Base-by-base conservation (phyloP, 2,797 vertebrate species). In the Acridotheres tristis region DNA sequence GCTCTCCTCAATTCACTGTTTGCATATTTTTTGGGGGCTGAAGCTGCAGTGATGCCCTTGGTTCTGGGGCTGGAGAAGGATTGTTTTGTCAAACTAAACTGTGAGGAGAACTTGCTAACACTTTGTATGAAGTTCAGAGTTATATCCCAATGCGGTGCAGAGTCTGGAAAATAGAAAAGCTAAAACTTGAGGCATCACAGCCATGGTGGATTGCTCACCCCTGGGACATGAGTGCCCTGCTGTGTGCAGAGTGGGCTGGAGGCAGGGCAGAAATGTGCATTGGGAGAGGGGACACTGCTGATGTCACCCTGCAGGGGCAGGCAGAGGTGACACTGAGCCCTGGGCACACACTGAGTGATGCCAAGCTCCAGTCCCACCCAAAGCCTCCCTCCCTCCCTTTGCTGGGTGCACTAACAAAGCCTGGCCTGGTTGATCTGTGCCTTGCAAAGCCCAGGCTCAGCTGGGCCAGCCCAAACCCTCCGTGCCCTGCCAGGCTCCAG, bases 401-500 rank as follows among this genome's bases (percentile, higher is more conserved):
- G 21, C 45, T 53, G 21, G 3, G 1, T 17, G 45, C 67, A 20
- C 1, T 6, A 12, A 5, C 4, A 16, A 43, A 65, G 29, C 57
- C 72, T 19, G 27, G 43, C 23, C 61, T 50, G 25, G 29, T 4
- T 29, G 47, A 45, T 68, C 8, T 9, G 34, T 72, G 59, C 45
- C 50, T 51, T 40, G n/a, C 5, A 2, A 19, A 83, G n/a, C 26
- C 50, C 61, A 18, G 14, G 73, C 66, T 62, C n/a, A 42, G 69
- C 40, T 3, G 14, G 58, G n/a, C 55, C 10, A 4, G 3, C 12
- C 0, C 22, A 10, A 77, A 27, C 17, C 32, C 57, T 26, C 4
- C 2, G 38, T 38, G 72, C 65, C 55, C 45, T 5, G 27, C 40
- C 55, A 43, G 77, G 69, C 71, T n/a, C 62, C 48, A 50, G 48